Conservation (phyloP, 2,113 vertebrate species). For the Charadrius vociferus region DNA sequence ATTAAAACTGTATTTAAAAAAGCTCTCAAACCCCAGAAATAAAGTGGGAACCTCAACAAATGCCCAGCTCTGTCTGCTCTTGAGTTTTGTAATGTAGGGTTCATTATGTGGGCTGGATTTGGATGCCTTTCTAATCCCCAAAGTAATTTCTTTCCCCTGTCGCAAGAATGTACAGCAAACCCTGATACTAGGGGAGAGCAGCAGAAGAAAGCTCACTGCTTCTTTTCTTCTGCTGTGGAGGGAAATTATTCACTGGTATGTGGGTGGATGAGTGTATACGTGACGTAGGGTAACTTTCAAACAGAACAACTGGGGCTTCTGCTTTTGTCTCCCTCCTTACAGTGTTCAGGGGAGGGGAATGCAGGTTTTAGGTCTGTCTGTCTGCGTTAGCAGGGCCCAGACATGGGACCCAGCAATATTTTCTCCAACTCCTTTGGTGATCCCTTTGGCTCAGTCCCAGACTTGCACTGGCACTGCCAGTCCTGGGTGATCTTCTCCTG, state of each 20-base stretch:
- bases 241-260: neutral
- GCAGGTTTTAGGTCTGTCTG: neutral
- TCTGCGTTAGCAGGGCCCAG: fast-evolving
- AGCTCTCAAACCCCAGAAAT: neutral
- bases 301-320: neutral
- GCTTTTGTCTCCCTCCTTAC: neutral
- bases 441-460: neutral
- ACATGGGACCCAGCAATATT: neutral
- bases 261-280: neutral
- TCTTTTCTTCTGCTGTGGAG: neutral
- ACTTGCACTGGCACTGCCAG: neutral
- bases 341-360: neutral
- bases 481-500: neutral
- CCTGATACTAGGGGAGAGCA: neutral
- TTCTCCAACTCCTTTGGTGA: neutral
- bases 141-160: neutral
- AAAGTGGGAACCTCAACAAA: neutral
- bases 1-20: neutral
- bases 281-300: neutral
- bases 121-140: neutral
- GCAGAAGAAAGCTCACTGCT: neutral
- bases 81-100: neutral
- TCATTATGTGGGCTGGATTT: neutral
- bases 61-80: neutral
- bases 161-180: neutral